Conservation (phyloP, 2,797 vertebrate species). For the Potorous gilbertii region DNA sequence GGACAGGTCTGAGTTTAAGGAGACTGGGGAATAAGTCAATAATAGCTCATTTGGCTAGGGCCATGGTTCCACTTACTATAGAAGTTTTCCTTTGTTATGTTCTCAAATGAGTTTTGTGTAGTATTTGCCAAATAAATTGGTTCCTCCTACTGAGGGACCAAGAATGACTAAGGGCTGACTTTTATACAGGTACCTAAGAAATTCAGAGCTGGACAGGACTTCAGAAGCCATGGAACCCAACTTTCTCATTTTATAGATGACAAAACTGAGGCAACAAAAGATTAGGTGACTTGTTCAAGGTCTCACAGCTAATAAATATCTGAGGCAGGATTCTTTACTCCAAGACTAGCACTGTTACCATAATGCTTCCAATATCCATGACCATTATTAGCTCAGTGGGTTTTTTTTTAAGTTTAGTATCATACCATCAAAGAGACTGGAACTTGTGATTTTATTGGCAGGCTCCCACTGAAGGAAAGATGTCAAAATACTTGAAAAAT, state of each 20-base stretch:
- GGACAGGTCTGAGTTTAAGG: too few species aligned
- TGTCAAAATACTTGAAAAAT: neutral
- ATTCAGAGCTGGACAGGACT: neutral
- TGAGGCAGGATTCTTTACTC: neutral
- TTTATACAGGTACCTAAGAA: neutral
- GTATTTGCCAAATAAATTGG: neutral
- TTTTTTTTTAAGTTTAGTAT: neutral
- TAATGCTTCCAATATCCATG: neutral
- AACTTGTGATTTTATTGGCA: neutral
- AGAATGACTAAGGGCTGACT: neutral
- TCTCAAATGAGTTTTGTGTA: neutral
- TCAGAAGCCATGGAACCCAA: neutral
- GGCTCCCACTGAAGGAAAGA: neutral
- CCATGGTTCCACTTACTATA: too few species aligned
- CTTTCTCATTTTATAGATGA: neutral
- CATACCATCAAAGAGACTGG: neutral
- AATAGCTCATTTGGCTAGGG: too few species aligned
- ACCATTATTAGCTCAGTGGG: neutral
- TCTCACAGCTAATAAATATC: neutral
- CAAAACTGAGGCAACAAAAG: neutral
- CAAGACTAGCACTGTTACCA: neutral
- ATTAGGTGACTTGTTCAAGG: neutral
- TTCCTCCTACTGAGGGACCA: neutral
- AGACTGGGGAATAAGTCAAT: too few species aligned
- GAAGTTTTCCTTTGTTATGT: neutral